Evolutionary conservation across 2,888 invertebrate species (phyloP), one percentile per base, ranked within the genome.

Genomic region (Drosophila acutilabella): DNA sequence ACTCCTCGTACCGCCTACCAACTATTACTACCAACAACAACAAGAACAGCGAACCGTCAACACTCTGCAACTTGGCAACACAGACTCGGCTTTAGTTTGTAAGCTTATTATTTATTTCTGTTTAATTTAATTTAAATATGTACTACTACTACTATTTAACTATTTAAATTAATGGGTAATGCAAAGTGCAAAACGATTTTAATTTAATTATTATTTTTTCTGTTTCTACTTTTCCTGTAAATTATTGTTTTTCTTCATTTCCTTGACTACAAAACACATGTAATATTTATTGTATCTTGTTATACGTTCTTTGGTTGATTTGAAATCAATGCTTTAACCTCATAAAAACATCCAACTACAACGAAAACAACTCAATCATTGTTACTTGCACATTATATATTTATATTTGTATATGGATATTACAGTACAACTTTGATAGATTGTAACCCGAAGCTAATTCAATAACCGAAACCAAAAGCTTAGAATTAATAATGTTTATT

Each of bases 31-130:
- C 61, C 59, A 70, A 70, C 81, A 40, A 74, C 66, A 50, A 73
- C 71, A 53, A 68, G 64, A 64, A 38, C 78, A 68, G 57, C 67
- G 42, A 42, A 64, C 60, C 74, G 73, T 70, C 66, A 76, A 74
- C 61, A 75, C 69, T 64, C 75, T 64, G 74, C 81, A 78, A 81
- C 71, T 81, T 79, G 81, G 68, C 84, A 78, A 82, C 67, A 77
- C 71, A 71, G 73, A 75, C 58, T 45, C 18, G 77, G 84, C 87
- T 83, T 83, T 83, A 83, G 82, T 86, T 83, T 79, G 74, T 83
- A 83, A 83, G 82, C 82, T 76, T 71, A 18, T 66, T 64, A 48
- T 64, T 54, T 64, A 52, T 53, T 61, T 48, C 41, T 70, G 42
- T 81, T 5, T 23, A 23, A 23, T 6, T 23, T 72, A 65, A 64